Base-by-base conservation (phyloP, 35 echinoderm and acorn worm genomes). In the Apostichopus parvimensis region DNA sequence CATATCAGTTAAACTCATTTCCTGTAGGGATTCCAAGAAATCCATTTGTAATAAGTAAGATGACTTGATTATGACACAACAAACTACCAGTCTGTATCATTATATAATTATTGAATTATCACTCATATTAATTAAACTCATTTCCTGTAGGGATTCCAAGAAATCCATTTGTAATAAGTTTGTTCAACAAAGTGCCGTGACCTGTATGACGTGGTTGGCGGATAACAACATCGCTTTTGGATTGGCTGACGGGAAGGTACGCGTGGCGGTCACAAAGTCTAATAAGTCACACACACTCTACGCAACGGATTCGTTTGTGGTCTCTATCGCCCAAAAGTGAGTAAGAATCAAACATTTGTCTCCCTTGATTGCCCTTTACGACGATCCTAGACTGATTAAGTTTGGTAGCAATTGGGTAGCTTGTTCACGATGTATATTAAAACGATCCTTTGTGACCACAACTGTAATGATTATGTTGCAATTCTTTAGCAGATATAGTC, bases 81-180 rank as follows among this genome's bases (percentile, higher is more conserved):
- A 45, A 45, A 4, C 34, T 4, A 45, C 34, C 3, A 45, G 34
- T 45, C 34, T 45, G 34, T 45, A 45, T 45, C 34, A 4, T 45
- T 4, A 45, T 45, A 45, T 45, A 0, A 45, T 45, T 45, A 45
- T 45, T 45, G 34, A 45, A 2, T 45, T 45, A 45, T 45, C 34
- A 45, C 34, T 45, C 2, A 45, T 45, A 45, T 4, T 3, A 45
- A 3, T 45, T 45, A 45, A 3, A 45, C 34, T 45, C 34, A 45
- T 45, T 73, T 15, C 76, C 13, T 73, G 28, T 62, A 98, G 96
- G 96, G 96, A 95, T 79, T 92, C 94, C 24, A 98, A 98, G 77
- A 98, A 98, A 79, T 92, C 95, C 13, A 98, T 98, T 57, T 98
- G 96, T 90, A 98, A 98, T 79, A 98, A 98, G 92, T 98, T 98